phyloP scores from a whole-genome alignment of 2,888 invertebrate species.

The Dasypolia templi region DNA sequence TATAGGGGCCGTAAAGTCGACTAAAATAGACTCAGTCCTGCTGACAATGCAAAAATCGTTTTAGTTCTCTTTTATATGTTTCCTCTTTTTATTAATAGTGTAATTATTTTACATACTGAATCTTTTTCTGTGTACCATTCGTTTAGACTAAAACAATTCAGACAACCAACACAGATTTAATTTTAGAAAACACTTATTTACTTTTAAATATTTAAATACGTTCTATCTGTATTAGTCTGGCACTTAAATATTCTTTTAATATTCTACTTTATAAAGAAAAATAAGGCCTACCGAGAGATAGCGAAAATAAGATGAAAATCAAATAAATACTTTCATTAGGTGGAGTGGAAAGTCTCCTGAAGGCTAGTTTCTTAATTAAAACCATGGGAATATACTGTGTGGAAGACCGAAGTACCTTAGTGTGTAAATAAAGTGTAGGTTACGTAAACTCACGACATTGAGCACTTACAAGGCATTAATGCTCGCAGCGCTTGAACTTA shows the following conservation, averaged over 20 bases:
- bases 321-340: slow-evolving; percentile 24
- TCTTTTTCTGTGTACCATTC: not conserved
- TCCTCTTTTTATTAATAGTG: not conserved
- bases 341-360: slow-evolving; percentile 5
- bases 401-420: not conserved
- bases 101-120: slow-evolving; percentile 7
- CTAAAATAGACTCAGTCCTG: not conserved
- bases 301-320: slow-evolving; percentile 4
- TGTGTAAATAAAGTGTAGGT: not conserved
- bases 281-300: not conserved
- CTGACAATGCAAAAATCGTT: not conserved
- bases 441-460: not conserved
- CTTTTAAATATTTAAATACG: slow-evolving; percentile 29
- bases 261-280: slow-evolving; percentile 18
- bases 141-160: slow-evolving; percentile 15
- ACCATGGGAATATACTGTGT: not conserved
- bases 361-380: slow-evolving; percentile 15
- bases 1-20: too few species aligned
- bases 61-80: not conserved
- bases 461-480: not conserved
- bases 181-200: slow-evolving; percentile 21
- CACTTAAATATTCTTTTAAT: slow-evolving; percentile 18
- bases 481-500: not conserved
- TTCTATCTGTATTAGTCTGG: not conserved
- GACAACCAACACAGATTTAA: slow-evolving; percentile 29